Conservation (phyloP, 2,888 invertebrate genomes). For the Nysson spinosus region DNA sequence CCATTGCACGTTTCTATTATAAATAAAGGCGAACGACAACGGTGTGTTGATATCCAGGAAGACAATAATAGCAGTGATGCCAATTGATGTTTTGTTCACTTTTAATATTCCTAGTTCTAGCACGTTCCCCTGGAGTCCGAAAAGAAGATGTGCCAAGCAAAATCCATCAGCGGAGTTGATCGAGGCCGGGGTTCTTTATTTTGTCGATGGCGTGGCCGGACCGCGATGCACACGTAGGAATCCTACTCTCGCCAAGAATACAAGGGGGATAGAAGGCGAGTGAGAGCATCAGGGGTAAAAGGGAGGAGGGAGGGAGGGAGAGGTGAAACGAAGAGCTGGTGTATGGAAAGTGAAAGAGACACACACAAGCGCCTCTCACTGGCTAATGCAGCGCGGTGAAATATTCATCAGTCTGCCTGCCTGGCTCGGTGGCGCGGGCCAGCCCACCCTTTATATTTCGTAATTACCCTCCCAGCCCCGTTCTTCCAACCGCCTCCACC, state of each 20-base stretch:
- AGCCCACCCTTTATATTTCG: constrained; percentile 76
- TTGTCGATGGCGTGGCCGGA: constrained; percentile 12
- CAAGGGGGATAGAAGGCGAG: constrained; percentile 28
- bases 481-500: constrained; percentile 56
- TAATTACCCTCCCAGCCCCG: constrained; percentile 73
- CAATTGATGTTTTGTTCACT: no score
- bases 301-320: constrained; percentile 11
- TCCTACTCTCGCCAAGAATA: constrained; percentile 46
- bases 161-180: constrained; percentile 9
- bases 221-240: constrained; percentile 37
- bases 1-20: no score
- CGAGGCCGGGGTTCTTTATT: constrained; percentile 10
- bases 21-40: no score
- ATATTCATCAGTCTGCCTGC: constrained; percentile 75
- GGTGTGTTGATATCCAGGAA: no score
- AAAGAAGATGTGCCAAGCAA: background rate
- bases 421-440: constrained; percentile 68
- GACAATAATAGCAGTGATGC: no score
- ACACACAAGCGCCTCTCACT: constrained; percentile 69
- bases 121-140: background rate
- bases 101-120: no score
- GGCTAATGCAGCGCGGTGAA: constrained; percentile 76
- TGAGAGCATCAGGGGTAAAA: constrained; percentile 9
- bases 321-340: constrained; percentile 25
- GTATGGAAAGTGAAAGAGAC: constrained; percentile 69